Evolutionary conservation across 2,113 vertebrate species (phyloP).

Genomic region (Sceloporus undulatus): DNA sequence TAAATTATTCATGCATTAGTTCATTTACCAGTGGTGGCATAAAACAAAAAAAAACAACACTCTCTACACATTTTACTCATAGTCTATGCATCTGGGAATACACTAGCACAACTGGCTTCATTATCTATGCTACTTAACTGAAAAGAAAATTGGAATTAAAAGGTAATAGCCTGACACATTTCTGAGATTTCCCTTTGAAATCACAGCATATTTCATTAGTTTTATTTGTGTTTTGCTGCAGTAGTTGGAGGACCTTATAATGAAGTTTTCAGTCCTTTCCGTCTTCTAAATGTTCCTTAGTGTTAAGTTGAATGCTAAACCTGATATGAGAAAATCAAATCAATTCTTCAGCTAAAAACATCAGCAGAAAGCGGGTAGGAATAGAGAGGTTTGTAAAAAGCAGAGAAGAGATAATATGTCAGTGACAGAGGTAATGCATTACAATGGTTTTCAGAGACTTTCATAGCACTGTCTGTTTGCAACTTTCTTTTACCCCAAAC

Average conservation of each 20-base stretch:
- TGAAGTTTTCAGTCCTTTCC: slow-evolving; percentile 24
- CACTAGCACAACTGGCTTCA: not conserved
- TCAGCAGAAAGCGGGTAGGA: not conserved
- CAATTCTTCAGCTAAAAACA: slow-evolving; percentile 36
- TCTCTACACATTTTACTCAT: slow-evolving; percentile 4
- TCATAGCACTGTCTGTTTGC: not conserved
- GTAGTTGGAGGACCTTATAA: slow-evolving; percentile 15
- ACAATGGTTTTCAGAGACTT: not conserved
- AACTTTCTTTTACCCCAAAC: too few relatives aligned
- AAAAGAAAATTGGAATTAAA: not conserved
- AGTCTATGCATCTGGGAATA: slow-evolving; percentile 12
- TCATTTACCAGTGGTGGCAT: slow-evolving; percentile 18
- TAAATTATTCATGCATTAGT: slow-evolving; percentile 35
- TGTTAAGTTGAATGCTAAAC: slow-evolving; percentile 17
- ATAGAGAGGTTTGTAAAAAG: not conserved
- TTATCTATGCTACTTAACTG: slow-evolving; percentile 23
- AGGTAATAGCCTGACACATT: slow-evolving; percentile 20
- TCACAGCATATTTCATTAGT: slow-evolving; percentile 26
- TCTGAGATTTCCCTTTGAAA: slow-evolving; percentile 26
- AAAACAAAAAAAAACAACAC: not conserved
- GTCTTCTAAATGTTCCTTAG: slow-evolving; percentile 5
- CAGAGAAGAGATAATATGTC: slow-evolving; percentile 10
- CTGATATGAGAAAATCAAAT: slow-evolving; percentile 44
- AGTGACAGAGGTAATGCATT: slow-evolving; percentile 1
- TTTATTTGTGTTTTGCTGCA: not conserved